These are phyloP conservation scores for Sterna hirundo DNA, from an alignment of 2,113 vertebrate genomes.

Conservation along the genomic window DNA sequence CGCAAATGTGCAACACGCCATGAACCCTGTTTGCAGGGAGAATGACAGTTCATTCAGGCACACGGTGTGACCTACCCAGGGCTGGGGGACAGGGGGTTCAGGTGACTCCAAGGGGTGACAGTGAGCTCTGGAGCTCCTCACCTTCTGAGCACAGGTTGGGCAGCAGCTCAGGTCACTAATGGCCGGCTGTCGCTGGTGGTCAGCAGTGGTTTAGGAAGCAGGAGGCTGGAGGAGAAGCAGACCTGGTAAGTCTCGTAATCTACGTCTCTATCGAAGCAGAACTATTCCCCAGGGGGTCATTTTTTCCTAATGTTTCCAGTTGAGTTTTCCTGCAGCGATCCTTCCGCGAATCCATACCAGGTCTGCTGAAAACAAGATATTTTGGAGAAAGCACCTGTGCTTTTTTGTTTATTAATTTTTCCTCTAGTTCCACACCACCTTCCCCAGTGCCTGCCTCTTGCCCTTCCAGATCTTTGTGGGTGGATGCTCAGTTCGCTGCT, in stretches of 20 bases:
- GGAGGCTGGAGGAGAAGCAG: background rate
- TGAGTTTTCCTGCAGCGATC: background rate
- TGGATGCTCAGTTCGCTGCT: background rate
- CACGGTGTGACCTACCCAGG: constrained; percentile 20
- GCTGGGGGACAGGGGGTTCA: background rate
- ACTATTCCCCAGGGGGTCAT: background rate
- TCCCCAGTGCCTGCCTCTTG: background rate
- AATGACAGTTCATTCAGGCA: constrained; percentile 3
- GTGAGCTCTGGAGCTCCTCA: background rate
- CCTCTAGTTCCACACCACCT: background rate
- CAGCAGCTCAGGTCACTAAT: background rate
- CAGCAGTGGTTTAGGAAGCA: background rate
- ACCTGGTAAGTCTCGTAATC: background rate
- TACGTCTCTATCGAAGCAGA: background rate
- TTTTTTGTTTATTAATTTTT: background rate
- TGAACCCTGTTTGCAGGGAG: constrained; percentile 27
- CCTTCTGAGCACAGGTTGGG: background rate
- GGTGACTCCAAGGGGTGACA: background rate
- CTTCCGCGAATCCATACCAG: background rate
- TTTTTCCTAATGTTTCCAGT: background rate
- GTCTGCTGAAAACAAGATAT: background rate
- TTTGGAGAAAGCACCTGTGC: background rate
- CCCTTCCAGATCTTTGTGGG: background rate
- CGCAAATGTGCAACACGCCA: background rate
- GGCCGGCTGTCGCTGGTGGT: background rate